Evolutionary conservation across 2,113 vertebrate genomes (phyloP).

Genomic region (Globicephala melas): DNA sequence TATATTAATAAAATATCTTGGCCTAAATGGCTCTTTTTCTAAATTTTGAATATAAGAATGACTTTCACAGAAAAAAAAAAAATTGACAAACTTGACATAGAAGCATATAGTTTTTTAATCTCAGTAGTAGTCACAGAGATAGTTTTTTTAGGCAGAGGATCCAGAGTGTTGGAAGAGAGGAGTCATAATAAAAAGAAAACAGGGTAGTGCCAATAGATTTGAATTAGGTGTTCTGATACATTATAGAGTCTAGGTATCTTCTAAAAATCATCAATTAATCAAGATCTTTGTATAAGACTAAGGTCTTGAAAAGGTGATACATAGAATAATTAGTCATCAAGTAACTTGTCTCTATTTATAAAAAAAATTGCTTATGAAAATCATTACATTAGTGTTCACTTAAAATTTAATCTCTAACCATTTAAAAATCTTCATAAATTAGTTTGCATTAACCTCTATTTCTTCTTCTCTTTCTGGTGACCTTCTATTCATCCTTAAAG

Average conservation of each 20-base stretch:
- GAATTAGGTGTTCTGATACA: neutral
- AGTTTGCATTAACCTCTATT: neutral
- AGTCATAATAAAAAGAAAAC: neutral
- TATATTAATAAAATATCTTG: neutral
- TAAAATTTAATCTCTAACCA: neutral
- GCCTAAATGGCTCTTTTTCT: neutral
- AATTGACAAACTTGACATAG: neutral
- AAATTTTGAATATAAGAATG: slow-evolving; percentile 2
- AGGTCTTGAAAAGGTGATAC: neutral
- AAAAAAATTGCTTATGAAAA: neutral
- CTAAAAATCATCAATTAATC: neutral
- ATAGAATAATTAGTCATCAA: neutral
- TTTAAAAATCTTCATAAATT: neutral
- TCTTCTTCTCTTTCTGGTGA: neutral
- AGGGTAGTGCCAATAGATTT: neutral
- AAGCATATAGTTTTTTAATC: neutral
- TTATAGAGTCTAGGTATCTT: neutral
- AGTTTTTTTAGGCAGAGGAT: neutral
- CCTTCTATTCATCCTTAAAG: neutral
- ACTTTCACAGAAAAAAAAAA: neutral
- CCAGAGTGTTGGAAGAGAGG: neutral
- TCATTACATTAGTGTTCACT: neutral
- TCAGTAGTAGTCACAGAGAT: neutral
- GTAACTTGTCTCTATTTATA: neutral
- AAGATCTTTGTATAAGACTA: neutral